phyloP scores from a whole-genome alignment of 1,140 invertebrate genomes.

The Trachymyrmex septentrionalis region DNA sequence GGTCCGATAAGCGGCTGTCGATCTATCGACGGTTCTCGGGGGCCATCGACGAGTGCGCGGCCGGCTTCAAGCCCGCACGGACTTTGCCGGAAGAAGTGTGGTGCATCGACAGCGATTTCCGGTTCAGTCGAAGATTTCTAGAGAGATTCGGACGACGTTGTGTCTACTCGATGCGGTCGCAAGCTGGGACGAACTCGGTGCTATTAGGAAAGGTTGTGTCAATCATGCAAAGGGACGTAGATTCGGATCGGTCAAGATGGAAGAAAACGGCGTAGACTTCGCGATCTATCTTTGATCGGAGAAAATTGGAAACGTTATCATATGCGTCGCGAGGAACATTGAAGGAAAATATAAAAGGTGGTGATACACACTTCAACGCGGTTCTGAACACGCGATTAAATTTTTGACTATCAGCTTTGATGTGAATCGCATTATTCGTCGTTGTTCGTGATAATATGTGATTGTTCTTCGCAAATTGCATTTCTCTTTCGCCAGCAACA shows the following conservation, averaged over 20 bases:
- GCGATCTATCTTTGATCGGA: neutral
- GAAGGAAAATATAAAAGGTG: neutral
- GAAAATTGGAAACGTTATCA: neutral
- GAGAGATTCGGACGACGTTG: neutral
- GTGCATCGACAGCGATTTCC: slow-evolving; percentile 35
- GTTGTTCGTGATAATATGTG: neutral
- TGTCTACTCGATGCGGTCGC: neutral
- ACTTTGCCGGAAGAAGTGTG: slow-evolving; percentile 54
- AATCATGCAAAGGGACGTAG: neutral
- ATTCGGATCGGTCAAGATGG: neutral
- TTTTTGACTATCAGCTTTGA: neutral
- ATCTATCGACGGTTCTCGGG: slow-evolving; percentile 50
- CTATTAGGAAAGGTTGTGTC: neutral
- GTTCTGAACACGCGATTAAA: neutral
- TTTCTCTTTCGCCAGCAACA: neutral
- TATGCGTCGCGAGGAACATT: neutral
- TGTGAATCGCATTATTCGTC: neutral
- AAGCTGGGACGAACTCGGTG: neutral
- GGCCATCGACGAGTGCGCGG: slow-evolving; percentile 68
- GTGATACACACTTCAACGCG: neutral
- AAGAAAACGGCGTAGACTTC: neutral
- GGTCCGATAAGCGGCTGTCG: slow-evolving; percentile 74
- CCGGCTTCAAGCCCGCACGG: slow-evolving; percentile 72
- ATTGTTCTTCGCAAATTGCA: neutral
- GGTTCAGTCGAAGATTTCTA: neutral